phyloP scores from a whole-genome alignment of 2,888 invertebrate species.

The Napeogenes sylphis region DNA sequence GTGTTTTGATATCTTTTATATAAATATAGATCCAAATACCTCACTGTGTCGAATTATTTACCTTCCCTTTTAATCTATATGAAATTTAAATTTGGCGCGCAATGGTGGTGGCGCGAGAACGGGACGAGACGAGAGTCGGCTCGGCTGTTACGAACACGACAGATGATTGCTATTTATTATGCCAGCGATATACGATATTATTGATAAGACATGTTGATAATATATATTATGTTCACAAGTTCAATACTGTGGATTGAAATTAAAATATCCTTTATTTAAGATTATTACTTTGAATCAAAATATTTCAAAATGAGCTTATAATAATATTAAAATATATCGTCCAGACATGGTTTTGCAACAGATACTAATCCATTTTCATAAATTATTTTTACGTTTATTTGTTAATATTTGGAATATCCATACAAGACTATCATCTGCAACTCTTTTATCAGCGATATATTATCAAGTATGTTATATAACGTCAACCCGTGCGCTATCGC shows the following conservation, averaged over 20 bases:
- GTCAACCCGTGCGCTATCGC: slow-evolving; percentile 44
- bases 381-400: not conserved
- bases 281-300: too few species aligned
- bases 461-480: slow-evolving; percentile 73
- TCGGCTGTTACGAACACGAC: slow-evolving; percentile 46
- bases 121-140: slow-evolving; percentile 28
- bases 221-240: too few species aligned
- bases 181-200: slow-evolving; percentile 40
- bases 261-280: too few species aligned
- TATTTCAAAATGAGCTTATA: too few species aligned
- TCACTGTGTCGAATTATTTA: slow-evolving; percentile 2
- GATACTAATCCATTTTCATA: not conserved
- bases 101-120: slow-evolving; percentile 29
- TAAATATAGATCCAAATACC: slow-evolving; percentile 13
- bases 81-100: slow-evolving; percentile 4
- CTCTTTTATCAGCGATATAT: slow-evolving; percentile 73
- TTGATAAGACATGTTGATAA: not conserved
- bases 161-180: slow-evolving; percentile 57
- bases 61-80: slow-evolving; percentile 10
- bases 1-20: slow-evolving; percentile 17
- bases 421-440: slow-evolving; percentile 48
- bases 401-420: slow-evolving; percentile 43
- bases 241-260: too few species aligned
- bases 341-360: not conserved
- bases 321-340: too few species aligned